These are phyloP conservation scores for Charina bottae DNA, from an alignment of 2,113 vertebrate genomes.

Conservation along the genomic window DNA sequence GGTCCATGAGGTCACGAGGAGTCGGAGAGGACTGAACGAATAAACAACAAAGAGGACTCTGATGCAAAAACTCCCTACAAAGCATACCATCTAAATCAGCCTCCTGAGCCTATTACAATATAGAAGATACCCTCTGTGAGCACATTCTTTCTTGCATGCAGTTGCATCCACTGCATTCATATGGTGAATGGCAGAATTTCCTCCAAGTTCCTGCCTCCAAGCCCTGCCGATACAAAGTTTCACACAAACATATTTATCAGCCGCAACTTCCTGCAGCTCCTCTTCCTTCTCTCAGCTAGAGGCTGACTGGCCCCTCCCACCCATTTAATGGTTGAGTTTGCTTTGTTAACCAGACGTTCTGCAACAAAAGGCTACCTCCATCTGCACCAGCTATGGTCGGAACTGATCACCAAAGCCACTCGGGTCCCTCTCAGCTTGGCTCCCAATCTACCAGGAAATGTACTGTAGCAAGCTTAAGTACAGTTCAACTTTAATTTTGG, in stretches of 20 bases:
- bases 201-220: background rate
- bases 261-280: no score
- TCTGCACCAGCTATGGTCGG: background rate
- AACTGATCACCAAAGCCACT: background rate
- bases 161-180: background rate
- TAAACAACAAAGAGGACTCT: background rate
- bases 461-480: background rate
- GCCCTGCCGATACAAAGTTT: background rate
- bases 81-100: background rate
- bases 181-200: background rate
- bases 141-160: background rate
- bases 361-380: background rate
- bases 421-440: background rate
- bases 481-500: conserved; percentile 21
- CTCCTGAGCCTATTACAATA: background rate
- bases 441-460: background rate
- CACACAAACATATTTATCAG: no score
- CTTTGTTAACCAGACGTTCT: background rate
- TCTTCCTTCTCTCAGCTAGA: background rate
- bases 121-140: background rate
- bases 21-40: no score
- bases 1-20: no score
- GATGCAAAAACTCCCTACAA: background rate
- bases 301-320: background rate
- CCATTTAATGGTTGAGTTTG: background rate